Evolutionary conservation across 2,888 invertebrate species (phyloP).

Genomic region (Eudemis profundana): DNA sequence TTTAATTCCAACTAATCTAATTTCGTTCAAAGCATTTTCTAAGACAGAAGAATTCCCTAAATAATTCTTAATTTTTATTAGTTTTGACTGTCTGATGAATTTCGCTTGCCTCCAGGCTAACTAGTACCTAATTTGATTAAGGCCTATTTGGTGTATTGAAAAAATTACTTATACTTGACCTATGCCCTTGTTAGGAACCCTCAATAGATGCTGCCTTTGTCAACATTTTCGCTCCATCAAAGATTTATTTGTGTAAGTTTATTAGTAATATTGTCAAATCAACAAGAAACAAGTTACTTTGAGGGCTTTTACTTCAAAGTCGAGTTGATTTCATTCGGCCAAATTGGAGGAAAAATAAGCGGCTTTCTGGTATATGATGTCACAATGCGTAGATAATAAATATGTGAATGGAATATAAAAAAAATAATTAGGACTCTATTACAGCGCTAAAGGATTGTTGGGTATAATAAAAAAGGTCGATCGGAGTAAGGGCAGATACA

Average conservation of each 20-base stretch:
- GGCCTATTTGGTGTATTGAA: not conserved
- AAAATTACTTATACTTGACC: not conserved
- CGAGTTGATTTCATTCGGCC: conserved; percentile 21
- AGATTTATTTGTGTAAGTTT: conserved; percentile 14
- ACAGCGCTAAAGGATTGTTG: not conserved
- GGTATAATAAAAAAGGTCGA: not conserved
- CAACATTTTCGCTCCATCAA: conserved; percentile 2
- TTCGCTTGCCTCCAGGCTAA: not conserved
- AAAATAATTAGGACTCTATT: not conserved
- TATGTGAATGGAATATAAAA: too few species aligned
- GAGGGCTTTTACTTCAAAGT: not conserved
- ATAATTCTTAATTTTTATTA: not conserved
- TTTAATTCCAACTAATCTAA: not conserved
- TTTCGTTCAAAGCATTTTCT: not conserved
- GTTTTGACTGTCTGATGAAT: not conserved
- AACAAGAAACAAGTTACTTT: conserved; percentile 27
- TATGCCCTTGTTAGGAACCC: conserved; percentile 6
- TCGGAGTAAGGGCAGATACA: too few species aligned
- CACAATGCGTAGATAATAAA: not conserved
- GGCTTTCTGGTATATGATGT: not conserved
- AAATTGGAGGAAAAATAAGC: conserved; percentile 3
- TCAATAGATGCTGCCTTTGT: conserved; percentile 16
- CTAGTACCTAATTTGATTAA: conserved; percentile 3
- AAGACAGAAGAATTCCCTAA: not conserved
- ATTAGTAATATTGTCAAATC: conserved; percentile 26